phyloP scores from a whole-genome alignment of 2,113 vertebrate genomes.

The Apistogramma diplotaenia region DNA sequence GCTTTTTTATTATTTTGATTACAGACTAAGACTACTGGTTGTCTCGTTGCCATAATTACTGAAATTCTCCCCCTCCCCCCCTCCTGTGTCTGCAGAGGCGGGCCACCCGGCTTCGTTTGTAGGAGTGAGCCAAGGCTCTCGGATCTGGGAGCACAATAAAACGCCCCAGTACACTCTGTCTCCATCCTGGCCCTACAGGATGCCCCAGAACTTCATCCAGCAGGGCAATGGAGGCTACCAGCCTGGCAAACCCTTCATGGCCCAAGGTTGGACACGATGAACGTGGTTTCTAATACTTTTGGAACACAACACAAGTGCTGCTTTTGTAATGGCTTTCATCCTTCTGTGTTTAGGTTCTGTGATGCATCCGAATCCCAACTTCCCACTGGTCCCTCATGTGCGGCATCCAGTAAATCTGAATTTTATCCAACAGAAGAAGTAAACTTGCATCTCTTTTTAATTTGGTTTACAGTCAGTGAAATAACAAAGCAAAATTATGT shows the following conservation, averaged over 20 bases:
- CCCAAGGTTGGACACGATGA: conserved; percentile 79
- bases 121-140: conserved; percentile 82
- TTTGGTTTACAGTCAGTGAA: conserved; percentile 59
- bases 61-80: neutral
- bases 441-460: conserved; percentile 75
- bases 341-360: conserved; percentile 78
- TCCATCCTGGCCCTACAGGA: conserved; percentile 91
- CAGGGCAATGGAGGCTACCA: conserved; percentile 89
- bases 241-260: conserved; percentile 88
- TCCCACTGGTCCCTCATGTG: conserved; percentile 89
- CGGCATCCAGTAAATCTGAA: conserved; percentile 89
- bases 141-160: conserved; percentile 88
- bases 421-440: conserved; percentile 98
- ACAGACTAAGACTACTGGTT: neutral
- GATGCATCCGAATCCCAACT: conserved; percentile 87
- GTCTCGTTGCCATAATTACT: neutral
- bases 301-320: neutral
- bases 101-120: conserved; percentile 87
- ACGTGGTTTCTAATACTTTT: neutral
- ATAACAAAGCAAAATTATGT: conserved; percentile 35
- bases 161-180: conserved; percentile 85
- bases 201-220: conserved; percentile 94
- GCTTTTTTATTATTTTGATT: no score
- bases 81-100: conserved; percentile 78
- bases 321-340: neutral